Base-by-base conservation (phyloP, 2,888 invertebrate species). In the Darwinula stevensoni region DNA sequence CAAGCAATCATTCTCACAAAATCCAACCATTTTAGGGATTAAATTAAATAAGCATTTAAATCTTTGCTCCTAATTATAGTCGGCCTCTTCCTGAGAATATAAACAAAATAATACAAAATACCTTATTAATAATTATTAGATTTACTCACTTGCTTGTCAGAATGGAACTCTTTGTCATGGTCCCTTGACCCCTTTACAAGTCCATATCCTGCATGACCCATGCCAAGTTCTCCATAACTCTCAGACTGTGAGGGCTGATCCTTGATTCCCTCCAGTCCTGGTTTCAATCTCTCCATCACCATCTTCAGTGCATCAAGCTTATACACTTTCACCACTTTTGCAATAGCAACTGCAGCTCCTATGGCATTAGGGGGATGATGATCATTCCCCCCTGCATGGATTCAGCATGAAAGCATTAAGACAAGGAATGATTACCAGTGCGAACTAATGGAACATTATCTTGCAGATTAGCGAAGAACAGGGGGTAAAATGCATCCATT, bases 391-490 rank as follows among this genome's bases (percentile, higher is more conserved):
- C n/a, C n/a, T n/a, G n/a, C n/a, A n/a, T n/a, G n/a, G n/a, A n/a
- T n/a, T n/a, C n/a, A n/a, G n/a, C n/a, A n/a, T n/a, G n/a, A n/a
- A n/a, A n/a, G n/a, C n/a, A n/a, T n/a, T n/a, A n/a, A n/a, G n/a
- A n/a, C n/a, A n/a, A n/a, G n/a, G n/a, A n/a, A n/a, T n/a, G n/a
- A n/a, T n/a, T n/a, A n/a, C n/a, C n/a, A n/a, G n/a, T n/a, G 14
- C 60, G 42, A 3, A 60, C 59, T 6, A 58, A 56, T 2, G 57
- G 47, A 32, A 59, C 58, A 32, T 51, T 53, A 44, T 61, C 59
- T 41, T 52, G 51, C 32, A 58, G 43, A 37, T 55, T 53, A 35
- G 41, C 44, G 11, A 29, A 15, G 29, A 35, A 35, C 39, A 59
- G 43, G 3, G 54, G 53, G 38, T 53, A 53, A 18, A 59, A 43